Base-by-base conservation (phyloP, 2,888 invertebrate genomes). In the Hirtodrosophila histrioides region DNA sequence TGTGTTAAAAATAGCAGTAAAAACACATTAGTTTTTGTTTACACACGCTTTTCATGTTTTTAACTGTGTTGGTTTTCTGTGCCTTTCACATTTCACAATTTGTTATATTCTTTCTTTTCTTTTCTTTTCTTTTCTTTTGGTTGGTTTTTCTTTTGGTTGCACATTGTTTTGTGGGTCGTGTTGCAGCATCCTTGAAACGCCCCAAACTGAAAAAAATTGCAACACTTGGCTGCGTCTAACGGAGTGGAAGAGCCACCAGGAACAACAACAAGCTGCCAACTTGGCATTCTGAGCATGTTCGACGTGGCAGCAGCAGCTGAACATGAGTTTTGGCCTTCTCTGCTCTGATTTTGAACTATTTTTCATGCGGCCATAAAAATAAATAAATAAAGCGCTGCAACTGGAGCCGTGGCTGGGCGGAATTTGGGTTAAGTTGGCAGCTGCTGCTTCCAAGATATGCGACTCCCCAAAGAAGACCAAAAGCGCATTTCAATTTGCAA, bases 21-120 rank as follows among this genome's bases (percentile, higher is more conserved):
- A 86, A 85, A 86, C 74, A 86, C 84, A 85, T 85, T 85, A 85
- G 84, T 85, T 78, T 84, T 84, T 88, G 78, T 86, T 86, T 84
- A 82, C 86, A 82, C 64, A 78, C 75, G 74, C 68, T 70, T 78
- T 69, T 79, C 83, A 76, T 83, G 76, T 80, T 80, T 83, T 87
- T 86, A 83, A 76, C 83, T 75, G 82, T 76, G 77, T 58, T 63
- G 51, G 40, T 69, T 58, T 69, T 58, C 65, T 62, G 56, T 46
- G 8, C 31, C 11, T 6, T 55, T 55, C 57, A 41, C 63, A 51
- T 63, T 45, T 58, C 68, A 64, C 80, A 69, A 62, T 62, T 57
- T 54, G 55, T 41, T 51, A 43, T 44, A 51, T 60, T 70, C 29
- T 55, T 17, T 10, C n/a, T 43, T 53, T 55, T 50, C 29, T 44